Evolutionary conservation across 2,888 invertebrate species (phyloP), one percentile per base, ranked within the genome.

Genomic region (Eristalis tenax): DNA sequence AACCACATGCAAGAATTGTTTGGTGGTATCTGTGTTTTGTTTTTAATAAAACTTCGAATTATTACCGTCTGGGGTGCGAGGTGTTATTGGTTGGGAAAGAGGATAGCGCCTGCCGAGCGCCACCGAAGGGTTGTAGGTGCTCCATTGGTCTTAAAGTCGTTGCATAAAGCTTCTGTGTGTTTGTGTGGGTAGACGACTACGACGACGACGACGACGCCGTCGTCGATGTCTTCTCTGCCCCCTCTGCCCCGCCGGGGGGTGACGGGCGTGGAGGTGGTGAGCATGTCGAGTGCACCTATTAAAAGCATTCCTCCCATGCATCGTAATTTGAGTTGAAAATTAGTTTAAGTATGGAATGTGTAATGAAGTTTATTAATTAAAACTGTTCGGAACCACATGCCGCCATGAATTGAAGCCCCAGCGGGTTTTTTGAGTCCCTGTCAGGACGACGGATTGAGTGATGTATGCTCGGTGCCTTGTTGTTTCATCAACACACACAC

Each of bases 311-410:
- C 89, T 89, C 88, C 87, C 87, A 83, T 89, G 89, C 89, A 88
- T 89, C 89, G 89, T 89, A 89, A 89, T 89, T 89, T 89, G 89
- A 89, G 89, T 89, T 89, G 89, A 89, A 89, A 89, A 89, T 89
- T 89, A 89, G 89, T 89, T 89, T 89, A 89, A 89, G 89, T 89
- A 89, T 88, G 89, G 89, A 89, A 89, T 89, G 89, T 89, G 89
- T 89, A 89, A 89, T 89, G 89, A 89, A 89, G 89, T 89, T 89
- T 89, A 89, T 89, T 89, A 89, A 89, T 89, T 89, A 89, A 89
- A 89, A 89, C 89, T 89, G 89, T 88, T 89, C 89, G 83, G 87
- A 83, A 80, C 87, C 87, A 87, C 87, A 87, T 87, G 87, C 87
- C 87, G 87, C 87, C 87, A 80, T 87, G 83, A 87, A 87, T 87